A percentile compares a stretch with the other conserved stretches of the same genome.
phyloP scores from a whole-genome alignment of 2,113 vertebrate species.

The Tursiops truncatus region DNA sequence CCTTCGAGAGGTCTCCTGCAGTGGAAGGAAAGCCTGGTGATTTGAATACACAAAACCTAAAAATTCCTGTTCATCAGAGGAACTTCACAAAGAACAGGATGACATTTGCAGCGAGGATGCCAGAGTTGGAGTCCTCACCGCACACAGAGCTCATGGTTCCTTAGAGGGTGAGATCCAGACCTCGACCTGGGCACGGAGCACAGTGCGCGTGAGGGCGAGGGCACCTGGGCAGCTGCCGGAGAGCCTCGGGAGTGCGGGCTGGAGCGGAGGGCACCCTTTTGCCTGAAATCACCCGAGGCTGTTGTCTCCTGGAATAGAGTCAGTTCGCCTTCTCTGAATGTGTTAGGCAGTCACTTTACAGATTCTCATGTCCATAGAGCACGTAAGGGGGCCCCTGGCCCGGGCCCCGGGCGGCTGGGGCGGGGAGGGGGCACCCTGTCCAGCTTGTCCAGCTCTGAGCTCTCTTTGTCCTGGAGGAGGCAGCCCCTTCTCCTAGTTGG shows the following conservation, averaged over 20 bases:
- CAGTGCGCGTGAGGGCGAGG: neutral
- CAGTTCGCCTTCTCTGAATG: neutral
- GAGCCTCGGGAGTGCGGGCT: rapidly evolving
- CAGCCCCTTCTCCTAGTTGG: neutral
- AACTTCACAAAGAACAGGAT: neutral
- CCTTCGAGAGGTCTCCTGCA: neutral
- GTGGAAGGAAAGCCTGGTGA: neutral
- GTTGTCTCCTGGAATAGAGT: neutral
- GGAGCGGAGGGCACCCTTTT: neutral
- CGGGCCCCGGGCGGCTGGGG: rapidly evolving
- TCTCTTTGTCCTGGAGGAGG: neutral
- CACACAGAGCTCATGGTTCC: neutral
- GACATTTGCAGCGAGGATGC: neutral
- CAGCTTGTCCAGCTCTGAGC: neutral
- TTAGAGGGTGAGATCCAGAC: neutral
- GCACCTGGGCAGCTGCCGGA: neutral
- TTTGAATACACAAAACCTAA: neutral
- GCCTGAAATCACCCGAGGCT: neutral
- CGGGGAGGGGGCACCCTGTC: neutral
- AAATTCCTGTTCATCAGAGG: neutral
- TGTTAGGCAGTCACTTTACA: neutral
- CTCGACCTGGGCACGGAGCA: rapidly evolving
- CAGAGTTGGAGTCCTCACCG: neutral
- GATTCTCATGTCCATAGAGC: neutral
- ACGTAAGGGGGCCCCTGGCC: neutral